A percentile compares a stretch with the other conserved stretches of the same genome.
Evolutionary conservation across 2,888 invertebrate species (phyloP).

Genomic region (Drosophila rellima): DNA sequence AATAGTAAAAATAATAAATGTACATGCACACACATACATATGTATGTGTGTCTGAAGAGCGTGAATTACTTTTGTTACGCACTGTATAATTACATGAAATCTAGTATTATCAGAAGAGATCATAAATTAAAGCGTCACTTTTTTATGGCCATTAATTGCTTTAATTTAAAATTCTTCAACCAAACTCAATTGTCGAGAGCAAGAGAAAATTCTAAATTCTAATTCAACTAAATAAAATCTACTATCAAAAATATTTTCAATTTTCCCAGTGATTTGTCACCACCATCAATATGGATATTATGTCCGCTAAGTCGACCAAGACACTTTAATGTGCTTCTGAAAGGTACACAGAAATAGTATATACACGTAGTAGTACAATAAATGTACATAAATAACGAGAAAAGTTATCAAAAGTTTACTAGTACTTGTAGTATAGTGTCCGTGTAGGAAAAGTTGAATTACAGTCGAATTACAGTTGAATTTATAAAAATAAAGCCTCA

Average conservation of each 20-base stretch:
- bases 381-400: background rate
- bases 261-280: conserved; percentile 6
- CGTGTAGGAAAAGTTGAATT: conserved; percentile 9
- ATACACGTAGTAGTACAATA: background rate
- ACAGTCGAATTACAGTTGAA: conserved; percentile 6
- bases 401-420: background rate
- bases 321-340: background rate
- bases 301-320: conserved; percentile 1
- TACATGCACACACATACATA: conserved; percentile 3
- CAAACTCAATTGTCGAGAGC: conserved; percentile 5
- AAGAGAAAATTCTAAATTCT: background rate
- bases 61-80: conserved; percentile 12
- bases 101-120: conserved; percentile 7
- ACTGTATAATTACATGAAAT: conserved; percentile 14
- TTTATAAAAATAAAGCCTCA: conserved; percentile 11
- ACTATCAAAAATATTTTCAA: conserved; percentile 6
- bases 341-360: background rate
- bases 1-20: conserved; percentile 4
- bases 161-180: conserved; percentile 14
- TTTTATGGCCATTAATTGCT: conserved; percentile 23
- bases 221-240: background rate
- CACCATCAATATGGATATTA: conserved; percentile 10
- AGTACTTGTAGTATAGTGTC: background rate
- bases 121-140: conserved; percentile 15
- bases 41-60: background rate